Base-by-base conservation (phyloP, 1,140 invertebrate species). In the Temnothorax longispinosus region DNA sequence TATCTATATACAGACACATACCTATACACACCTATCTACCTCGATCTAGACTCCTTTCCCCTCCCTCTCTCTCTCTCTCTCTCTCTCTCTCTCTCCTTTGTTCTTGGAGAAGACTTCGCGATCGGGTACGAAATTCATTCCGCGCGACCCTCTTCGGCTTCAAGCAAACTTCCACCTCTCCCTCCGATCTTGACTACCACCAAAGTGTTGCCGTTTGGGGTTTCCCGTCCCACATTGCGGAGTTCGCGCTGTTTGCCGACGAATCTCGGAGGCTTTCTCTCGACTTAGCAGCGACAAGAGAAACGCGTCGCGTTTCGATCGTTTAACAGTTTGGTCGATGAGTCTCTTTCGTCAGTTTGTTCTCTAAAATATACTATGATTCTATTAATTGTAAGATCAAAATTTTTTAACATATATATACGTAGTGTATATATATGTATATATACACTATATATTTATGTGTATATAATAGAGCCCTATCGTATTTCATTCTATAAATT, bases 171-270 rank as follows among this genome's bases (percentile, higher is more conserved):
- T 44, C 60, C 81, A 41, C 65, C 81, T 35, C 71, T 78, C 52
- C 72, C 64, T 60, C 77, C 56, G 74, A 64, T 69, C 86, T 90
- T 76, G 84, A 87, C 88, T 88, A 87, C 84, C 80, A 77, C 72
- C 87, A 47, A 91, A 92, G 88, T 90, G 91, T 91, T 90, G 88
- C 91, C 91, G 89, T 94, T 94, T 94, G 91, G 88, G 93, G 93
- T 93, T 94, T 94, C 92, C 80, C 91, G 44, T 75, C 56, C 90
- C 86, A 52, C 38, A 27, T 78, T 47, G 71, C 82, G 54, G 54
- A 72, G 86, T 72, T 90, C 86, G 76, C 76, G 47, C 67, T 92
- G 89, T 92, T 92, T 91, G 87, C 89, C 81, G 44, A 87, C 87
- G 88, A 90, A 92, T 90, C 87, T 91, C 90, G 64, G 67, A 85